These are phyloP conservation scores for Lordiphosa andalusiaca DNA, from an alignment of 2,888 invertebrate genomes.

Conservation along the genomic window DNA sequence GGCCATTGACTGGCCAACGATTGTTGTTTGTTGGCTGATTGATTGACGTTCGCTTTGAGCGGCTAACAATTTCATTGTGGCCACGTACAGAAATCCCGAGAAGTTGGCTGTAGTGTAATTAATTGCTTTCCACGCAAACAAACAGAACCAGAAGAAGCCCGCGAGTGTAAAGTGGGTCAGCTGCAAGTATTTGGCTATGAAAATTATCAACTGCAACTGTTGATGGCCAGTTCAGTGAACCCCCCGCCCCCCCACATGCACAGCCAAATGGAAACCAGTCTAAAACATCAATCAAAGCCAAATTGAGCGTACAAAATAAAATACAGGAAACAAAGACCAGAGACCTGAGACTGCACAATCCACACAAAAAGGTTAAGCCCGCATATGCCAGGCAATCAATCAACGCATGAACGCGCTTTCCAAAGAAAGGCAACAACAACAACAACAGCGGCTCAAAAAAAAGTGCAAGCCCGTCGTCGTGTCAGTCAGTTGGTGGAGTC, in stretches of 20 bases:
- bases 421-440: constrained; percentile 52
- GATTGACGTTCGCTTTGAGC: constrained; percentile 59
- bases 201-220: constrained; percentile 39
- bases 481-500: constrained; percentile 29
- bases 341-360: constrained; percentile 4
- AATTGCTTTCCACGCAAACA: constrained; percentile 56
- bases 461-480: constrained; percentile 41
- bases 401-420: constrained; percentile 55
- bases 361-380: constrained; percentile 59
- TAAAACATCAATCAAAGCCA: constrained; percentile 71
- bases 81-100: constrained; percentile 44
- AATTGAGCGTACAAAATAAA: constrained; percentile 65
- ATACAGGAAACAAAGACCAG: constrained; percentile 4
- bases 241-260: constrained; percentile 15
- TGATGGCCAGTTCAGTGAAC: constrained; percentile 32
- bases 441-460: constrained; percentile 6
- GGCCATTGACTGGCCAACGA: constrained; percentile 64
- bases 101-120: constrained; percentile 60
- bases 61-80: constrained; percentile 70
- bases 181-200: constrained; percentile 49
- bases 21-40: constrained; percentile 47
- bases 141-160: constrained; percentile 14
- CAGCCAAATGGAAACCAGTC: constrained; percentile 32
- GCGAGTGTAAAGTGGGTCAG: constrained; percentile 44
- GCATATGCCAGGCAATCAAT: constrained; percentile 64